Base-by-base conservation (phyloP, 2,113 vertebrate species). In the Callionymus lyra region DNA sequence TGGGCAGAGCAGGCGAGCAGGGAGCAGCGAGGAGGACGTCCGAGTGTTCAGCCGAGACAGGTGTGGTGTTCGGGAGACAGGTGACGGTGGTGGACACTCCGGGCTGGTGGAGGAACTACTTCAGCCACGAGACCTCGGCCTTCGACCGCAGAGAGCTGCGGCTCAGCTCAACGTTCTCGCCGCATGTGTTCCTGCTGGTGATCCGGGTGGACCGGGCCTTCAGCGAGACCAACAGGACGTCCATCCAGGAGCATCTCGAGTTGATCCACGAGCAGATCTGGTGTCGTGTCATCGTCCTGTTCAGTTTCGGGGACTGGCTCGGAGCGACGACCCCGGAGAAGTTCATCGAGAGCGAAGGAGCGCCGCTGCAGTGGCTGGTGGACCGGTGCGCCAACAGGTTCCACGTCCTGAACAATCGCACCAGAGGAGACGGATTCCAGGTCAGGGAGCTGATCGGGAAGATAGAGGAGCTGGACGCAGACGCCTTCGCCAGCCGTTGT, bases 61-160 rank as follows among this genome's bases (percentile, higher is more conserved):
- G 56, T 0, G 31, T 40, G 10, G 63, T 66, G 17, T 70, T 76
- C 12, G 79, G 65, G 31, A 58, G 76, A 45, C 59, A 50, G 16
- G 12, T 85, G 50, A 80, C 77, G 0, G 59, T 75, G 47, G 80
- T 85, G 47, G 80, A 85, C 71, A 84, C 82, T 0, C 83, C 82
- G 0, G 83, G 83, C 40, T 85, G 83, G 83, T 85, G 83, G 83
- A 79, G 59, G 76, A 85, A 85, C 68, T 81, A 77, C 68, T 79
- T 70, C 34, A 15, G 42, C 2, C 38, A 70, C 0, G 68, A 85
- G 44, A 81, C 38, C 1, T n/a, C 81, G 12, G 9, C 27, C 14
- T 82, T 81, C 1, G 81, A 83, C 55, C 59, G 17, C 27, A 42
- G 64, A 39, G 73, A 85, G 68, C 34, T 82, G 33, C 43, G 34